phyloP scores from a whole-genome alignment of 2,888 invertebrate genomes.

The Lochmaea capreae region DNA sequence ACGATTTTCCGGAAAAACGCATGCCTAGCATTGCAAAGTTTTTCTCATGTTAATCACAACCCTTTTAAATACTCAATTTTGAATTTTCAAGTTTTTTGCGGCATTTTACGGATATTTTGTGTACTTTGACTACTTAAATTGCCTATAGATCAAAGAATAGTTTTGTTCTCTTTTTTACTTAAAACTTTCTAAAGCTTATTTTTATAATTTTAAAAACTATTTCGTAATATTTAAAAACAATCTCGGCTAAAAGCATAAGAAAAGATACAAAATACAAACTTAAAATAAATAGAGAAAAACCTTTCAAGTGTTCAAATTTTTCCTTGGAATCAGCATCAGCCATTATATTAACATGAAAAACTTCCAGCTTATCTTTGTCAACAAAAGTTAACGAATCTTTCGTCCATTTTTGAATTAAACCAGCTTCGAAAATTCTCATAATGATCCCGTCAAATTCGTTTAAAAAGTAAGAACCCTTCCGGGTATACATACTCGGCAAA shows the following conservation, averaged over 20 bases:
- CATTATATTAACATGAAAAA: constrained; percentile 8
- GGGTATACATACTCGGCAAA: constrained; percentile 57
- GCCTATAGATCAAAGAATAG: too few species aligned
- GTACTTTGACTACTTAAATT: too few species aligned
- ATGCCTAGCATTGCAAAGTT: too few species aligned
- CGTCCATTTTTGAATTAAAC: constrained; percentile 45
- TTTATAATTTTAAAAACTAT: too few species aligned
- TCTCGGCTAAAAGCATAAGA: constrained; percentile 21
- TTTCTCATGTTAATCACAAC: too few species aligned
- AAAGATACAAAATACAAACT: constrained; percentile 4
- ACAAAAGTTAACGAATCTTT: constrained; percentile 6
- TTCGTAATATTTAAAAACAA: neutral
- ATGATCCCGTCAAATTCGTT: constrained; percentile 53
- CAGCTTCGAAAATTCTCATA: constrained; percentile 51
- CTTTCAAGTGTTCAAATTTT: constrained; percentile 19
- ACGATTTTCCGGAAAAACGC: too few species aligned
- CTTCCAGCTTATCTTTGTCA: constrained; percentile 5
- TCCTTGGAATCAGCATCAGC: constrained; percentile 1
- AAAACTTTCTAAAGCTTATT: too few species aligned
- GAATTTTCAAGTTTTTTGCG: too few species aligned
- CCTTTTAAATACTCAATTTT: too few species aligned
- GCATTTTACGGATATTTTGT: too few species aligned
- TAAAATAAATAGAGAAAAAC: constrained; percentile 16
- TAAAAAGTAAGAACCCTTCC: constrained; percentile 57
- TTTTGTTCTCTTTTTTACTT: too few species aligned